Percentiles rank a stretch among this genome's conserved stretches.
phyloP scores from a whole-genome alignment of 1,140 invertebrate species.

The Drosophila varians region DNA sequence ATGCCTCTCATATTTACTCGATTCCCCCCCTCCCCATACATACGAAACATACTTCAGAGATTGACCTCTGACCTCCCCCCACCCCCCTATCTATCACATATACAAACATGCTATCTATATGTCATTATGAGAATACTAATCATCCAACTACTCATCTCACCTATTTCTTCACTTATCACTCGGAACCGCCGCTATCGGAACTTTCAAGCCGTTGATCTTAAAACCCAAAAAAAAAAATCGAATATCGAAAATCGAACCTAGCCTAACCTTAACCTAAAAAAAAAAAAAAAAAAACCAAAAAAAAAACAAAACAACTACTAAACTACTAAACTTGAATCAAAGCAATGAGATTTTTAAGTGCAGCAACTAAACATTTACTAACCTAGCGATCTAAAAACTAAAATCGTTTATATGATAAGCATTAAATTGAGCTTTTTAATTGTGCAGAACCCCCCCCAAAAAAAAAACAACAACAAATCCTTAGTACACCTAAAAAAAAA shows the following conservation, averaged over 20 bases:
- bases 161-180: slow-evolving; percentile 21
- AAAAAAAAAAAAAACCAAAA: too few relatives aligned
- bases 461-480: not conserved
- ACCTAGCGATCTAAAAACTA: slow-evolving; percentile 59
- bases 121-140: not conserved
- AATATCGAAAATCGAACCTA: slow-evolving; percentile 20
- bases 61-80: not conserved
- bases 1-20: slow-evolving; percentile 27
- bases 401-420: slow-evolving; percentile 74
- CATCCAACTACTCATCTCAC: slow-evolving; percentile 9
- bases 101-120: slow-evolving; percentile 28
- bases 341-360: slow-evolving; percentile 36
- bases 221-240: slow-evolving; percentile 17
- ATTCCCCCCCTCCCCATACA: slow-evolving; percentile 10
- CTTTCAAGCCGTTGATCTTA: slow-evolving; percentile 46
- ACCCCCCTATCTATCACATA: slow-evolving; percentile 23
- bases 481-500: slow-evolving; percentile 14
- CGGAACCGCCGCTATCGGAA: not conserved
- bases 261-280: slow-evolving; percentile 45
- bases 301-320: too few relatives aligned
- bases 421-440: slow-evolving; percentile 76
- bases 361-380: slow-evolving; percentile 56
- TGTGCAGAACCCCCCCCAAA: slow-evolving; percentile 64
- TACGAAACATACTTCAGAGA: slow-evolving; percentile 5
- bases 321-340: slow-evolving; percentile 29